phyloP scores from a whole-genome alignment of 2,113 vertebrate species.

The Falcunculus frontatus region DNA sequence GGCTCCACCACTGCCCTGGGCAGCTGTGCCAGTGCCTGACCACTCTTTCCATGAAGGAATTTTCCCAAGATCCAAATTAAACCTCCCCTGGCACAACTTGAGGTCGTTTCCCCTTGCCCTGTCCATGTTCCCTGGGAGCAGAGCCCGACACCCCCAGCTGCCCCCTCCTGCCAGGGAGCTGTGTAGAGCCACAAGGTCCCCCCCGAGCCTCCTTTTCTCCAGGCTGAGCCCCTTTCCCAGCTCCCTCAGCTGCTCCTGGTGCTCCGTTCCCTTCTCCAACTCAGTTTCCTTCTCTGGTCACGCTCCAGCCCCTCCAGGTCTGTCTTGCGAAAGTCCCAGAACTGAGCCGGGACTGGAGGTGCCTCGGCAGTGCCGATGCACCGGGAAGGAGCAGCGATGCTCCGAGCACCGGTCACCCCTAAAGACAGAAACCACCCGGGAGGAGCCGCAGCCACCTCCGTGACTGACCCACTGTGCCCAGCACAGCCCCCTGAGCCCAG shows the following conservation, averaged over 20 bases:
- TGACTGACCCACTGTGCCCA: neutral
- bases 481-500: neutral
- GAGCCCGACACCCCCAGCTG: accelerated
- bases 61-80: accelerated
- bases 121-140: neutral
- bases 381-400: neutral
- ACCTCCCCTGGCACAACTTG: accelerated
- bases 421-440: neutral
- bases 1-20: neutral
- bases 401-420: accelerated
- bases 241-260: neutral
- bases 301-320: neutral
- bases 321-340: accelerated
- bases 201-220: neutral
- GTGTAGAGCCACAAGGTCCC: neutral
- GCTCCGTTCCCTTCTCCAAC: neutral
- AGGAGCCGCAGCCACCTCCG: neutral
- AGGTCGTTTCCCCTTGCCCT: accelerated
- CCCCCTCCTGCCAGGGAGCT: neutral
- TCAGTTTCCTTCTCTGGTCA: neutral
- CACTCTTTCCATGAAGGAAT: accelerated
- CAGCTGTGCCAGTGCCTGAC: neutral
- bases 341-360: neutral
- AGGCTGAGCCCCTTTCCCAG: neutral
- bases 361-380: neutral